phyloP scores from a whole-genome alignment of 2,113 vertebrate species.

The Ciconia maguari region DNA sequence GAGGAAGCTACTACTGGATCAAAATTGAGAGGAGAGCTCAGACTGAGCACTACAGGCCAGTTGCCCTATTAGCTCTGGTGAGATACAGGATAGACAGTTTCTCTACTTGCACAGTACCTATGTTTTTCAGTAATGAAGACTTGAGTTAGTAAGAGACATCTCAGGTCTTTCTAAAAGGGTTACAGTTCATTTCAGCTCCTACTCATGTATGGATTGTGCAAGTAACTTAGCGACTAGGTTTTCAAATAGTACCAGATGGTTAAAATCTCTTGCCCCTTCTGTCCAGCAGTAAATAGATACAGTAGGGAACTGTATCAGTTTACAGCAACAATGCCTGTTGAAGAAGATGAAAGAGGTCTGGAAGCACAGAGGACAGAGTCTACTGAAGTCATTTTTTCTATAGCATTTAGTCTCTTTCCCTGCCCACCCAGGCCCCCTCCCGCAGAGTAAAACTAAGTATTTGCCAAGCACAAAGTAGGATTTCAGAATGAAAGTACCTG shows the following conservation, averaged over 20 bases:
- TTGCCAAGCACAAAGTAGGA: background rate
- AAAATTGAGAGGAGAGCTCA: background rate
- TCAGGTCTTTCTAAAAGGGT: background rate
- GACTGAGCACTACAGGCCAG: background rate
- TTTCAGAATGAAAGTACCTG: conserved; percentile 78
- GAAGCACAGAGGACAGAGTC: background rate
- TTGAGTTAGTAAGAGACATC: background rate
- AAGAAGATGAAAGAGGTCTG: background rate
- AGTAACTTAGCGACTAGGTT: background rate
- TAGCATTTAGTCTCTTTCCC: background rate
- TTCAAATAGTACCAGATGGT: background rate
- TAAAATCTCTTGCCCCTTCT: background rate
- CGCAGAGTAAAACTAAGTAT: background rate
- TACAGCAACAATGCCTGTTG: background rate
- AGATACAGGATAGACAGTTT: background rate
- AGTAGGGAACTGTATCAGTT: background rate
- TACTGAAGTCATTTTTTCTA: background rate
- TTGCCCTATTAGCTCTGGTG: background rate
- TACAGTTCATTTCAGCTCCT: background rate
- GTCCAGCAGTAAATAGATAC: background rate
- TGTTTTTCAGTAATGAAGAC: background rate
- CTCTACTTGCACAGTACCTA: background rate
- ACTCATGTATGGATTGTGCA: background rate
- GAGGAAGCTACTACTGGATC: background rate
- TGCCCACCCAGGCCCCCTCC: too few relatives aligned